A percentile compares a stretch with the other conserved stretches of the same genome.
phyloP scores from a whole-genome alignment of 2,888 invertebrate genomes.

The Eilema sororculum region DNA sequence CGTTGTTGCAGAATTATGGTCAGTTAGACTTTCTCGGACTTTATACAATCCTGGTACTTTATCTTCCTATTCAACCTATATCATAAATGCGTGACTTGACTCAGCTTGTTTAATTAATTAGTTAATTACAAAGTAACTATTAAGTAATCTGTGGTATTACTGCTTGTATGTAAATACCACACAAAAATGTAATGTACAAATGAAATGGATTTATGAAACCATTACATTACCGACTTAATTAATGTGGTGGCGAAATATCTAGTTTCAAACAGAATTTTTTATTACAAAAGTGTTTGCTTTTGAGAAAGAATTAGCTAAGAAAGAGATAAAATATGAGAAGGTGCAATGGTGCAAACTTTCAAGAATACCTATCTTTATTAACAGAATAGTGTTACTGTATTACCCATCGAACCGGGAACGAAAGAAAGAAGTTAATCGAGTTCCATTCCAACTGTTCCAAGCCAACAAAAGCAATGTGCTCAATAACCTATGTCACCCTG shows the following conservation, averaged over 20 bases:
- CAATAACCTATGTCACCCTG: neutral
- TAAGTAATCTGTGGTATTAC: neutral
- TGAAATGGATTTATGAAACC: neutral
- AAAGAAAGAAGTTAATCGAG: neutral
- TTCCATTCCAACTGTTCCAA: neutral
- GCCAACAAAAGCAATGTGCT: neutral
- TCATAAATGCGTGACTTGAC: neutral
- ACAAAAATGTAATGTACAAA: neutral
- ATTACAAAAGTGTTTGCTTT: neutral
- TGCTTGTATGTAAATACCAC: conserved; percentile 2
- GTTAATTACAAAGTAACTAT: neutral
- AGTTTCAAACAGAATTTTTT: neutral
- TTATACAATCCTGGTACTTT: conserved; percentile 5
- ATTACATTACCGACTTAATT: conserved; percentile 2
- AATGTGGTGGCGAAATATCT: neutral
- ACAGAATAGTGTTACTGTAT: too few species aligned
- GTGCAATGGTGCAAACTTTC: neutral
- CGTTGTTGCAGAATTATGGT: neutral
- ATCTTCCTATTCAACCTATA: too few species aligned
- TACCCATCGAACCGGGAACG: too few species aligned
- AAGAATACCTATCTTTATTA: too few species aligned
- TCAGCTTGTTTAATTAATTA: neutral
- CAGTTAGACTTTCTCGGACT: neutral
- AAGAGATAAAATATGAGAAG: neutral
- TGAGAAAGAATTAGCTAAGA: neutral